These are phyloP conservation scores for Ctenoplectra terminalis DNA, from an alignment of 1,140 invertebrate genomes.

Conservation along the genomic window DNA sequence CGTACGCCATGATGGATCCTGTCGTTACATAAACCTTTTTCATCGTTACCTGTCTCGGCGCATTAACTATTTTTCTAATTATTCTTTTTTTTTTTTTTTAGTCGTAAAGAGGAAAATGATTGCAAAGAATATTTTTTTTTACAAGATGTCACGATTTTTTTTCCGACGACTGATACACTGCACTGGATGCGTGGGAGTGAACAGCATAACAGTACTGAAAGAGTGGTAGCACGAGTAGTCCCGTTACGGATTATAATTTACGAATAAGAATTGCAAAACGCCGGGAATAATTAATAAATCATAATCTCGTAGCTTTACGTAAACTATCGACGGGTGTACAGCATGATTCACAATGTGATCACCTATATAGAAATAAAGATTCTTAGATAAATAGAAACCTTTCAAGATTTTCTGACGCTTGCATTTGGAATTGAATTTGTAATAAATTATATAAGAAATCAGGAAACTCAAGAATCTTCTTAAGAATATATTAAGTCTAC, in stretches of 20 bases:
- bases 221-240: conserved; percentile 2
- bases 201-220: conserved; percentile 33
- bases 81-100: not conserved
- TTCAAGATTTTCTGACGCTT: too few relatives aligned
- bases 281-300: conserved; percentile 25
- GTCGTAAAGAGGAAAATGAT: not conserved
- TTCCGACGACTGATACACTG: too few relatives aligned
- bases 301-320: not conserved
- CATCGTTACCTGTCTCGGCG: not conserved
- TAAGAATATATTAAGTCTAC: too few relatives aligned
- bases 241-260: conserved; percentile 38
- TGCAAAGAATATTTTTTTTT: not conserved
- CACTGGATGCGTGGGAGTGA: conserved; percentile 1
- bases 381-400: too few relatives aligned
- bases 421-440: too few relatives aligned
- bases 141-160: not conserved
- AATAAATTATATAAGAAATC: too few relatives aligned
- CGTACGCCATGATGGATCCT: not conserved
- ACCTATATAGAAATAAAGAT: too few relatives aligned
- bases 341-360: not conserved
- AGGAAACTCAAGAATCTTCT: too few relatives aligned
- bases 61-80: not conserved
- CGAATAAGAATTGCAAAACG: not conserved
- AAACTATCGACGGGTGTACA: not conserved
- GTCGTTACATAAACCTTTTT: not conserved